A percentile compares a stretch with the other conserved stretches of the same genome.
Evolutionary conservation across 2,888 invertebrate genomes (phyloP).

Genomic region (Cremastobaeus sp.): DNA sequence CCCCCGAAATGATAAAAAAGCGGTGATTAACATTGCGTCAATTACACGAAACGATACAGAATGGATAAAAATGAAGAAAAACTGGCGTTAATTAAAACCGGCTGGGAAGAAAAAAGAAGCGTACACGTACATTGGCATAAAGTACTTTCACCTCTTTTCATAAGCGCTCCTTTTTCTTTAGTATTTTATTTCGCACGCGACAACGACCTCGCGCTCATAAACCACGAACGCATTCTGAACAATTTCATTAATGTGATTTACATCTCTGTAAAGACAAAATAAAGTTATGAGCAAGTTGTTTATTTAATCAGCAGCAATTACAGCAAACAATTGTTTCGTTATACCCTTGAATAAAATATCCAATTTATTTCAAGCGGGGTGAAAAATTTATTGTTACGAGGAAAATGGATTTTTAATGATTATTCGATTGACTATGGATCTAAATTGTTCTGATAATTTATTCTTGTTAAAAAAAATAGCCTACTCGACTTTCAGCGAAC

Average conservation of each 20-base stretch:
- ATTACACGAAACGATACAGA: constrained; percentile 15
- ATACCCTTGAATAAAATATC: too few species aligned
- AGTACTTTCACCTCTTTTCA: constrained; percentile 52
- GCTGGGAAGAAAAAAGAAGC: constrained; percentile 14
- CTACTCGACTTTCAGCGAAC: too few species aligned
- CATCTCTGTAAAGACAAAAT: constrained; percentile 11
- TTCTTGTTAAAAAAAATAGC: too few species aligned
- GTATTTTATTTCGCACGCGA: constrained; percentile 44
- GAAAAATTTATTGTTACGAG: too few species aligned
- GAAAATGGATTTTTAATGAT: too few species aligned
- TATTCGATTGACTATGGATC: too few species aligned
- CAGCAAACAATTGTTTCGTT: too few species aligned
- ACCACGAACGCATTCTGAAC: constrained; percentile 26
- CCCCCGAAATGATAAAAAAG: constrained; percentile 11
- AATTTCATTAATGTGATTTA: constrained; percentile 38
- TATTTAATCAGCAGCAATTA: constrained; percentile 15
- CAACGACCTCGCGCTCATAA: constrained; percentile 52
- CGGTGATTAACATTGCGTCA: constrained; percentile 35
- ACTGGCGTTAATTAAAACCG: constrained; percentile 25
- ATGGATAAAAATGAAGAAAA: constrained; percentile 21
- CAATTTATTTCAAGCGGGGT: too few species aligned
- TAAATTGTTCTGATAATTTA: too few species aligned
- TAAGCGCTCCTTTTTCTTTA: constrained; percentile 42
- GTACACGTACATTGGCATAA: constrained; percentile 4
- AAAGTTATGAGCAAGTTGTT: constrained; percentile 10